phyloP scores from a whole-genome alignment of 2,888 invertebrate genomes.

The Hydraecia micacea region DNA sequence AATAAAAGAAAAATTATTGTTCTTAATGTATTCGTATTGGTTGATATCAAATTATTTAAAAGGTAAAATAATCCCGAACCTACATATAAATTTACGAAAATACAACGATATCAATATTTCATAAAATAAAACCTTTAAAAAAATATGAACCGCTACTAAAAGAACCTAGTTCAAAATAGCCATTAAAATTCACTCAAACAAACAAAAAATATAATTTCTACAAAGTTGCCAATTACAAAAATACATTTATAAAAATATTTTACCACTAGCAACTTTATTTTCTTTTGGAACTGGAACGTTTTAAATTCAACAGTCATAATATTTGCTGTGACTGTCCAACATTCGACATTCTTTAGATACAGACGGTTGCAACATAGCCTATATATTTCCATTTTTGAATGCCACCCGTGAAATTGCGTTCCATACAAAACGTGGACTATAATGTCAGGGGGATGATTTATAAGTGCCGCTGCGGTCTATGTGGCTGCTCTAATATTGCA shows the following conservation, averaged over 20 bases:
- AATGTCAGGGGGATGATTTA: constrained; percentile 77
- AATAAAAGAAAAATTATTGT: not conserved
- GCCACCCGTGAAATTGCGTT: constrained; percentile 77
- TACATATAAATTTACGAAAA: not conserved
- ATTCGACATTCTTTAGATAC: constrained; percentile 58
- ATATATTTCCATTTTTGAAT: constrained; percentile 76
- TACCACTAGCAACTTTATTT: constrained; percentile 3
- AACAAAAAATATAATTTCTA: not conserved
- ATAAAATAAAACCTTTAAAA: constrained; percentile 1
- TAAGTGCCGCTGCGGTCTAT: constrained; percentile 63
- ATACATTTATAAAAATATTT: not conserved
- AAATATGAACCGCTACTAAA: not conserved
- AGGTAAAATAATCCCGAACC: not conserved
- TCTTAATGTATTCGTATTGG: not conserved
- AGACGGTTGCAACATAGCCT: constrained; percentile 62
- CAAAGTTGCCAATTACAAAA: constrained; percentile 10
- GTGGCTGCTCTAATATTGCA: constrained; percentile 61
- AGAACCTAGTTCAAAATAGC: constrained; percentile 6
- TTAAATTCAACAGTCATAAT: constrained; percentile 25
- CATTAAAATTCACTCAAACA: not conserved
- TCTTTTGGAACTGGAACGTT: constrained; percentile 8
- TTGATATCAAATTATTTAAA: constrained; percentile 6
- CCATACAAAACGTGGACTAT: constrained; percentile 68
- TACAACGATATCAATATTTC: not conserved
- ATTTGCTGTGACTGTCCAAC: constrained; percentile 40